Base-by-base conservation (phyloP, 2,888 invertebrate species). In the Tetheella fluctuosa region DNA sequence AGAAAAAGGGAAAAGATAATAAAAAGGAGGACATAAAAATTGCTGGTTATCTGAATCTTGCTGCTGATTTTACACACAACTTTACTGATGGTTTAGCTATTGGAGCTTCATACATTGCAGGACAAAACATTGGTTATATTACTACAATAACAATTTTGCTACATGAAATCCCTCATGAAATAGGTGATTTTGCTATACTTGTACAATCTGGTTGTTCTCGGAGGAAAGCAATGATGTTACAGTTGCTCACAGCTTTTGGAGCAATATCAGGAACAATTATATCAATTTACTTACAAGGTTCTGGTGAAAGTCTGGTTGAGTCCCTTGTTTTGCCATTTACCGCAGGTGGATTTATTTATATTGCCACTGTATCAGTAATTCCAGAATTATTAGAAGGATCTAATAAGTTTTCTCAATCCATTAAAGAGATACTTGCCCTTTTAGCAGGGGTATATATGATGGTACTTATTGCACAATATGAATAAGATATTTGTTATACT, bases 11-110 rank as follows among this genome's bases (percentile, higher is more conserved):
- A 52, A 93, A 86, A 75, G 83, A 86, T 17, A 89, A 17, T 17
- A 55, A 86, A 64, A 91, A 94, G 66, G 78, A 91, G 61, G 90
- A 91, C 59, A 93, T 91, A 54, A 93, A 94, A 74, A 88, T 91
- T 60, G 83, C 91, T 62, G 99, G 99, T 2, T 99, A 99, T 85
- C 94, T 99, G 66, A 99, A 99, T 90, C 93, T 99, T 69, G 99
- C 98, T 58, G 99, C 99, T 39, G 99, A 99, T 88, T 99, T 99
- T 86, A 96, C 98, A 15, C 99, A 99, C 86, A 99, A 99, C 90
- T 99, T 99, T 82, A 99, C 99, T 13, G 99, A 99, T 94, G 99
- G 99, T 23, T 93, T 99, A 64, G 99, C 99, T 23, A 99, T 99
- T 83, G 99, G 99, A 57, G 99, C 99, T 1, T 99, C 99, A 1